Evolutionary conservation across 2,797 vertebrate species (phyloP).

Genomic region (Acropternis orthonyx): DNA sequence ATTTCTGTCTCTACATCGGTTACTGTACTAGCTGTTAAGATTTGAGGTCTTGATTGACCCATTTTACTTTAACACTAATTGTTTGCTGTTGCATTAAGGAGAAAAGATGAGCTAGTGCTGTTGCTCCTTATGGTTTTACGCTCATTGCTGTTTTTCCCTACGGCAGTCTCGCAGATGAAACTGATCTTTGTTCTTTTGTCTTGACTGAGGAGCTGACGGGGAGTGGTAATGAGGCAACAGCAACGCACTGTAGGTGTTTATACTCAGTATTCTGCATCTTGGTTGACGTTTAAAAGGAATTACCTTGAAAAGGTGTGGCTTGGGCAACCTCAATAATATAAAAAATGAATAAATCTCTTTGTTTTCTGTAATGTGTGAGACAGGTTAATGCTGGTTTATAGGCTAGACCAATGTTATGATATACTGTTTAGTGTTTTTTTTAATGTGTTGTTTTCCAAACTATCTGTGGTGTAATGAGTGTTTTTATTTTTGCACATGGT

Average conservation of each 20-base stretch:
- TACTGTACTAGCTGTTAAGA: conserved; percentile 39
- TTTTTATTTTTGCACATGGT: not conserved
- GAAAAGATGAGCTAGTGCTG: conserved; percentile 33
- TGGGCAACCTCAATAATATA: not conserved
- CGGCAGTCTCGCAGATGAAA: not conserved
- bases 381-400: not conserved
- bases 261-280: not conserved
- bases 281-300: not conserved
- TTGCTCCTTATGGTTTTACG: not conserved
- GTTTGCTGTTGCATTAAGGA: conserved; percentile 40
- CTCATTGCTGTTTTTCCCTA: not conserved
- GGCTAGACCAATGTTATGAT: not conserved
- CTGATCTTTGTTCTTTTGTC: conserved; percentile 48
- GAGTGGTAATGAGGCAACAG: not conserved
- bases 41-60: conserved; percentile 54
- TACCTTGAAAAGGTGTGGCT: not conserved
- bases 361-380: not conserved
- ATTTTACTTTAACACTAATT: conserved; percentile 55
- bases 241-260: not conserved
- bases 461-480: not conserved
- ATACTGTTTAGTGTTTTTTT: not conserved
- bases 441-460: not conserved
- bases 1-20: conserved; percentile 27
- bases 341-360: not conserved
- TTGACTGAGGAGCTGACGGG: not conserved